Evolutionary conservation across 2,113 vertebrate genomes (phyloP).

Genomic region (Athene noctua): DNA sequence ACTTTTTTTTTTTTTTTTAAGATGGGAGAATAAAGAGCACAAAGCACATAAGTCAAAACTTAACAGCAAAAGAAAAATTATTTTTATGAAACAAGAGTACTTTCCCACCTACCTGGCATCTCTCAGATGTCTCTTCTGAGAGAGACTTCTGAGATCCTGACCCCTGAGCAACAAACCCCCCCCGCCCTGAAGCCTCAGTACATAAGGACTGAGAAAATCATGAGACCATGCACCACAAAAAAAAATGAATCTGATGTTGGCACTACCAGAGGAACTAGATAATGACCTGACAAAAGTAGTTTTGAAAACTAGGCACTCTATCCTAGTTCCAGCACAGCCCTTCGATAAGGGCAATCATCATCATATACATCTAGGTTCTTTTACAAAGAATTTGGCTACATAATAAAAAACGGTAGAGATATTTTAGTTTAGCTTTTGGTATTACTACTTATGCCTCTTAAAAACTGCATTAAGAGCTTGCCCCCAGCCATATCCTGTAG

Average conservation of each 20-base stretch:
- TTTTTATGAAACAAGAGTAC: not conserved
- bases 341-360: not conserved
- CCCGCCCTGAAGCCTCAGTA: not conserved
- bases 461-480: not conserved
- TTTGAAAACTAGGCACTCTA: not conserved
- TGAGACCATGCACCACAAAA: accelerated
- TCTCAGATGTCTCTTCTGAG: not conserved
- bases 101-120: not conserved
- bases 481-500: not conserved
- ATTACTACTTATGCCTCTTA: not conserved
- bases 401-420: not conserved
- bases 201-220: not conserved
- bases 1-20: not conserved
- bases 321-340: not conserved
- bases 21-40: not conserved
- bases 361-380: not conserved
- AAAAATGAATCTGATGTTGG: not conserved
- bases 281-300: not conserved
- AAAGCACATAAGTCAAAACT: not conserved
- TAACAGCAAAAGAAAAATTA: not conserved
- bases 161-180: not conserved
- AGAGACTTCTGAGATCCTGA: not conserved
- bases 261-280: not conserved
- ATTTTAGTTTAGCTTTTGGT: not conserved
- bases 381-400: not conserved